Evolutionary conservation across 1,140 invertebrate species (phyloP).

Genomic region (Teleopsis dalmanni): DNA sequence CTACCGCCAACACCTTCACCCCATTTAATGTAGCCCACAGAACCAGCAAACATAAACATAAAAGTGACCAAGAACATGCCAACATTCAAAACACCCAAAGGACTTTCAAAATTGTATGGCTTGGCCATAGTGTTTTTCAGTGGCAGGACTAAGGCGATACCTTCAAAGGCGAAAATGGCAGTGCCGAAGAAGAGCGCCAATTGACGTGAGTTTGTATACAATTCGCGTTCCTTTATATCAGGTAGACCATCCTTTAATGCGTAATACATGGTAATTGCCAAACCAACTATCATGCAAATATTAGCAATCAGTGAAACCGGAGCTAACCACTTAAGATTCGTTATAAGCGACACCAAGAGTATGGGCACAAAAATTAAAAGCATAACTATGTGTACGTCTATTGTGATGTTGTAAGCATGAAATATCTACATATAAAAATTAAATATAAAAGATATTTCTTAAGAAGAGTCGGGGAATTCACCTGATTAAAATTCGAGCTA

Average conservation of each 20-base stretch:
- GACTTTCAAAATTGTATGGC: slow-evolving; percentile 66
- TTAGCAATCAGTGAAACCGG: slow-evolving; percentile 68
- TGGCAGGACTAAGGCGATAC: slow-evolving; percentile 73
- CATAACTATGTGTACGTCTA: slow-evolving; percentile 63
- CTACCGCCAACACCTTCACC: slow-evolving; percentile 62
- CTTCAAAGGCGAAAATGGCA: slow-evolving; percentile 72
- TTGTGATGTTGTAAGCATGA: slow-evolving; percentile 51
- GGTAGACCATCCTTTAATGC: slow-evolving; percentile 61
- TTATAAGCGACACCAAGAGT: slow-evolving; percentile 63
- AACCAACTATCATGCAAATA: slow-evolving; percentile 57
- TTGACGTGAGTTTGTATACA: slow-evolving; percentile 51
- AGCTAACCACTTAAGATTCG: slow-evolving; percentile 66
- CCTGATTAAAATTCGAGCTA: slow-evolving; percentile 70
- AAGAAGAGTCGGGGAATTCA: slow-evolving; percentile 28
- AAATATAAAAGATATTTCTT: not conserved
- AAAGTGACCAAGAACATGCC: slow-evolving; percentile 59
- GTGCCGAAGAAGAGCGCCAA: slow-evolving; percentile 70
- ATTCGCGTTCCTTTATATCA: slow-evolving; percentile 46
- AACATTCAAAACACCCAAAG: slow-evolving; percentile 73
- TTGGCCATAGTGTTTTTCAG: slow-evolving; percentile 83
- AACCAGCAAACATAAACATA: slow-evolving; percentile 72
- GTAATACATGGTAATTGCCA: slow-evolving; percentile 63
- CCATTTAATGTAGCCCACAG: slow-evolving; percentile 77
- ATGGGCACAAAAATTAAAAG: slow-evolving; percentile 63
- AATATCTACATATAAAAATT: slow-evolving; percentile 53